Evolutionary conservation across 2,113 vertebrate genomes (phyloP), one percentile per base, ranked within the genome.

Genomic region (Scalopus aquaticus): DNA sequence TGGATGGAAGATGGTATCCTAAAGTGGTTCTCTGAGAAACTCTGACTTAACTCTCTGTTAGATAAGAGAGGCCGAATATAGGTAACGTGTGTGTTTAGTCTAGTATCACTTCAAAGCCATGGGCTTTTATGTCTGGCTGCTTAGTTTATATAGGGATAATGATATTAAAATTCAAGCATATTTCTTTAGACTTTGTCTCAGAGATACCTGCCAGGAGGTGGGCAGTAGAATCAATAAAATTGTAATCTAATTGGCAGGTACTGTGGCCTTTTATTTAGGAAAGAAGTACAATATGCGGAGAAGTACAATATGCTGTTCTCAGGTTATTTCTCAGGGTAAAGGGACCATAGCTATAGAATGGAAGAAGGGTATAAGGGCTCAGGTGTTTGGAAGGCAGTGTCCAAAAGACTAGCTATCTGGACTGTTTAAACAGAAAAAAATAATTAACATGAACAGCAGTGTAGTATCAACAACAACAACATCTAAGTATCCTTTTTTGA

Each of bases 21-120:
- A 93, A 72, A 90, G 56, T 81, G 24, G 1, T 35, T 83, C 22
- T 91, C 39, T 64, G 44, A 49, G 62, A 90, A 97, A 95, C 67
- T 67, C 16, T 51, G 8, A 49, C 49, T 16, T 37, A 72, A 90
- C 19, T 2, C n/a, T 64, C 32, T 60, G 8, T 62, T 77, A 89
- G 19, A 22, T 86, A 93, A 91, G 16, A 64, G 9, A 65, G n/a
- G 24, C 22, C 32, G 11, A 28, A 9, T 28, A 22, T 20, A 19
- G 6, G 4, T n/a, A 26, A 44, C 10, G 2, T 39, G 37, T 90
- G n/a, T 79, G 1, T 85, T 92, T 60, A 26, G 65, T 4, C 1
- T 70, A 35, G 30, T 65, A 54, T 46, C 11, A 56, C 1, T 56
- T 90, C 15, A 79, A 49, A 19, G 30, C 65, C 22, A 30, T 37